Base-by-base conservation (phyloP, 2,113 vertebrate species). In the Halichoerus grypus region DNA sequence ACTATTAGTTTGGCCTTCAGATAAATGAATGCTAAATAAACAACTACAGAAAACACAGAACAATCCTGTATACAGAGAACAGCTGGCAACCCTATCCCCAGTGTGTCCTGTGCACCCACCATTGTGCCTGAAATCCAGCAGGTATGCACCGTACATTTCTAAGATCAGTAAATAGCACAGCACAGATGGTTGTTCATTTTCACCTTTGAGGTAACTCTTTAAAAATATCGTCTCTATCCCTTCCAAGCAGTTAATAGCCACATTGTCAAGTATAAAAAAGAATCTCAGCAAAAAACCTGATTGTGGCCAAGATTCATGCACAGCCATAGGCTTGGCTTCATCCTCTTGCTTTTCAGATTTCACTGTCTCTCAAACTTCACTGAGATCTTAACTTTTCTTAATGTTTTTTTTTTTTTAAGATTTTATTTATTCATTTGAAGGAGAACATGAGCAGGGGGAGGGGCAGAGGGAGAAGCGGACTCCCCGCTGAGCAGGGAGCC, bases 261-360 rank as follows among this genome's bases (percentile, higher is more conserved):
- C 36, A 3, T 87, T 88, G 61, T 93, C 42, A 71, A 63, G 31
- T 46, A 36, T 72, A 46, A 55, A 63, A 79, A 33, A 80, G 16
- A 51, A 46, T 36, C 33, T n/a, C 21, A 85, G 80, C 42, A 2
- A 33, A 49, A 83, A 74, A 65, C n/a, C 36, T 53, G n/a, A 39
- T 4, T 61, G 26, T 79, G 61, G 26, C 15, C 46, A 71, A 89
- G 42, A 15, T 79, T 79, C 15, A 39, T 67, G 22, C 33, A 83
- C 9, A 77, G 39, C 42, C 22, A 33, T 2, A 46, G 28, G 22
- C 31, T 84, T 59, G 42, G 28, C 21, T 77, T 82, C 28, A 49
- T 93, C 81, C 31, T 91, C 79, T 95, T 42, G 82, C 22, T 93
- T 95, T 55, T 55, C 71, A 83, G 61, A 88, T 22, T 63, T 94